A percentile compares a stretch with the other conserved stretches of the same genome.
These are phyloP conservation scores for Heliconius eleuchia DNA, from an alignment of 1,140 invertebrate genomes.

Conservation along the genomic window DNA sequence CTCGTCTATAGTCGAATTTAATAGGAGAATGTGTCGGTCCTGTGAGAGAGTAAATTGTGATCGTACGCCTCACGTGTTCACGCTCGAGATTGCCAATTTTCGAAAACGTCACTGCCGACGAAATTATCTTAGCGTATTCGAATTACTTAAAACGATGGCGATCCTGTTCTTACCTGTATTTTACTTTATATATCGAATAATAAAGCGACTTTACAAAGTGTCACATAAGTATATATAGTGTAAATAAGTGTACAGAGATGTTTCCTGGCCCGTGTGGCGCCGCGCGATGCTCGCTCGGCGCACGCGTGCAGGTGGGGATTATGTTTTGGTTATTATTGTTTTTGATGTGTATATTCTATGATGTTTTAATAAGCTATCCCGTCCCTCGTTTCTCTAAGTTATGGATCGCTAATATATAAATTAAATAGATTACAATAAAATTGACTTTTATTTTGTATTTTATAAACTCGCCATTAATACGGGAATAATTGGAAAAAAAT, in stretches of 20 bases:
- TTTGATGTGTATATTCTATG: slow-evolving; percentile 52
- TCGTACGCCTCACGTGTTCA: slow-evolving; percentile 28
- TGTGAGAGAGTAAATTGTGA: slow-evolving; percentile 25
- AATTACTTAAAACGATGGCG: slow-evolving; percentile 27
- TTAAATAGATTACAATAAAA: slow-evolving; percentile 58
- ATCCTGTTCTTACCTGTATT: slow-evolving; percentile 25
- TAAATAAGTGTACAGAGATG: slow-evolving; percentile 35
- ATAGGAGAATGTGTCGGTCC: slow-evolving; percentile 23
- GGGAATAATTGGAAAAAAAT: neutral
- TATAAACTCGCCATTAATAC: neutral
- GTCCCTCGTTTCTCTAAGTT: slow-evolving; percentile 69
- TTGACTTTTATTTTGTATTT: slow-evolving; percentile 25
- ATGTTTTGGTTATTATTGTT: slow-evolving; percentile 42
- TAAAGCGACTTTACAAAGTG: slow-evolving; percentile 17
- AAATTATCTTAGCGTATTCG: slow-evolving; percentile 35
- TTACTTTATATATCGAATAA: slow-evolving; percentile 24
- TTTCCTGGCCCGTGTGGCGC: neutral
- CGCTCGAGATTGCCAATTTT: slow-evolving; percentile 37
- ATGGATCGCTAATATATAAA: slow-evolving; percentile 60
- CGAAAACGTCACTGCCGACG: slow-evolving; percentile 42
- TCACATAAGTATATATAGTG: slow-evolving; percentile 27
- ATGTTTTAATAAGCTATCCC: slow-evolving; percentile 67
- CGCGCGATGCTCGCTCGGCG: slow-evolving; percentile 1
- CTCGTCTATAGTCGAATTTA: slow-evolving; percentile 34
- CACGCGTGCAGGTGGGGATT: neutral